phyloP scores from a whole-genome alignment of 2,797 vertebrate genomes.

The Molossus alvarezi region DNA sequence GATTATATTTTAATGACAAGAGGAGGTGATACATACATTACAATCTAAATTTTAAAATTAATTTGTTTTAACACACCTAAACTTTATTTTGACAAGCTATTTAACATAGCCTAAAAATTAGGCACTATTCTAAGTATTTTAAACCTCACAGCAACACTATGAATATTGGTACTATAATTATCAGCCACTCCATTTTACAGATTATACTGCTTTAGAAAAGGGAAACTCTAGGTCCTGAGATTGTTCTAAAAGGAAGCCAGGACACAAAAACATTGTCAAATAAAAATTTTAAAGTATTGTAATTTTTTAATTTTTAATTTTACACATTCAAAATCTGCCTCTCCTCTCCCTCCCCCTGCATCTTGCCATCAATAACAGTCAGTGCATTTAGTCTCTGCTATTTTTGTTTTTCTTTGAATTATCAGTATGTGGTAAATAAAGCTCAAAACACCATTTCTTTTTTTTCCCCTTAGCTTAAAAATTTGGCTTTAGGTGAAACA shows the following conservation, averaged over 20 bases:
- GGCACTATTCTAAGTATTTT: conserved; percentile 5
- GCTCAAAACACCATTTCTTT: conserved; percentile 66
- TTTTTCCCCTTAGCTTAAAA: conserved; percentile 63
- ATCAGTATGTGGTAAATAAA: conserved; percentile 72
- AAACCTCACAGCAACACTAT: neutral
- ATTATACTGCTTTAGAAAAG: conserved; percentile 44
- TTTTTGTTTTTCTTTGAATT: conserved; percentile 79
- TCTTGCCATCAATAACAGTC: neutral
- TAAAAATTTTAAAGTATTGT: neutral
- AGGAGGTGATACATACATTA: neutral
- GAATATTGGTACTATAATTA: neutral
- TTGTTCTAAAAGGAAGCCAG: conserved; percentile 58
- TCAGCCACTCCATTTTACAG: neutral
- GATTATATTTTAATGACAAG: conserved; percentile 62
- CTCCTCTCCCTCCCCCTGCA: neutral
- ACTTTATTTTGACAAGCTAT: conserved; percentile 29
- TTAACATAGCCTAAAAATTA: neutral
- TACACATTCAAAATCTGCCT: neutral
- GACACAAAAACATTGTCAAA: neutral
- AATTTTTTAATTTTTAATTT: conserved; percentile 25
- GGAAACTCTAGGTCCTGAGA: conserved; percentile 23
- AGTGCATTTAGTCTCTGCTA: conserved; percentile 45
- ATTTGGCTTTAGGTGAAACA: conserved; percentile 79
- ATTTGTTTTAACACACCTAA: conserved; percentile 25
- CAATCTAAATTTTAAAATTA: conserved; percentile 41